Conservation (phyloP, 2,113 vertebrate species). For the Camarhynchus parvulus region DNA sequence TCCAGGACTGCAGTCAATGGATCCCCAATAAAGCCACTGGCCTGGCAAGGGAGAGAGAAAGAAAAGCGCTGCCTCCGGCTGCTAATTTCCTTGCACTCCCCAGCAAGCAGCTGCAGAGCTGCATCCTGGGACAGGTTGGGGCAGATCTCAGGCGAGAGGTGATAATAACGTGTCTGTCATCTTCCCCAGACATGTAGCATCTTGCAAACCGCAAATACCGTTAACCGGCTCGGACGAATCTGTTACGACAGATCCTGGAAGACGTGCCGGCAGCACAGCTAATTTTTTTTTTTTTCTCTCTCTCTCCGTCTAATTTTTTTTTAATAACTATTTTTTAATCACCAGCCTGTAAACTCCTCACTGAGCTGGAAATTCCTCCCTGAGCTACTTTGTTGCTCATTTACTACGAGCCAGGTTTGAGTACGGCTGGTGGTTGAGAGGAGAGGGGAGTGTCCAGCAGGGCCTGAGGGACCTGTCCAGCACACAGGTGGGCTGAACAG, state of each 20-base stretch:
- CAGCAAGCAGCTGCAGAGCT: slow-evolving; percentile 76
- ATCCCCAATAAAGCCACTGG: slow-evolving; percentile 65
- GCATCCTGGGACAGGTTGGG: slow-evolving; percentile 82
- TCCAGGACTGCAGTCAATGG: slow-evolving; percentile 65
- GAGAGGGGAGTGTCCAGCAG: neutral
- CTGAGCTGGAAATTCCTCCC: slow-evolving; percentile 14
- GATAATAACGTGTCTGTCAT: slow-evolving; percentile 98
- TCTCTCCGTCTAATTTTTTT: slow-evolving; percentile 27
- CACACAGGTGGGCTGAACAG: neutral
- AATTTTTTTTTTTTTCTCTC: neutral
- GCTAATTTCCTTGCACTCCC: slow-evolving; percentile 75
- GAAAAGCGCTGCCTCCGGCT: slow-evolving; percentile 60
- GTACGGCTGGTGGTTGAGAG: fast-evolving
- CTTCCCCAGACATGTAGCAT: slow-evolving; percentile 82
- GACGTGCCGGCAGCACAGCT: slow-evolving; percentile 36
- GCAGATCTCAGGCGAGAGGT: slow-evolving; percentile 82
- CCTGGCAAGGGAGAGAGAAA: slow-evolving; percentile 41
- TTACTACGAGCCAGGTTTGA: neutral
- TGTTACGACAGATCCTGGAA: slow-evolving; percentile 80
- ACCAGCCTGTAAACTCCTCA: neutral
- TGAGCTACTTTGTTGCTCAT: neutral
- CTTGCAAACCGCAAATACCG: slow-evolving; percentile 90
- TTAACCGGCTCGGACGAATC: slow-evolving; percentile 87
- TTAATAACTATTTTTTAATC: slow-evolving; percentile 62
- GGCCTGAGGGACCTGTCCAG: neutral